Evolutionary conservation across 2,113 vertebrate genomes (phyloP), one percentile per base, ranked within the genome.

Genomic region (Myrmecobius fasciatus): DNA sequence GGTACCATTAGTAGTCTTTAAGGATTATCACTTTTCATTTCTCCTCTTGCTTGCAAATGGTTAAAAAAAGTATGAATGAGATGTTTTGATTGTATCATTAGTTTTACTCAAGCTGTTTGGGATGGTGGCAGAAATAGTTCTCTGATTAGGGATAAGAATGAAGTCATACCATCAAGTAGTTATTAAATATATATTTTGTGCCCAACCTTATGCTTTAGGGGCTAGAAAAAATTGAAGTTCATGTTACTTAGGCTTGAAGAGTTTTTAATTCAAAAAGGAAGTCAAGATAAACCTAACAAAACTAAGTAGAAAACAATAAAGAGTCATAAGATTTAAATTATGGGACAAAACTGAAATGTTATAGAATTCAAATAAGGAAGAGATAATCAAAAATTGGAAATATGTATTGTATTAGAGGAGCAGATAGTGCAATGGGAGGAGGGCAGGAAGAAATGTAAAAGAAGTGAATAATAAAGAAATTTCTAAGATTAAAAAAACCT

Each of bases 1-100:
- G 92, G 60, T 52, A 96, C 89, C 95, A 46, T 0, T 8, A 67
- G 51, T 95, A 2, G 20, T 91, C 94, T 95, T 83, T 43, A 83
- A 83, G n/a, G 20, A 83, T 43, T 24, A 43, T 26, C 7, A 83
- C 67, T 83, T 83, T 83, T 83, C 20, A 67, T 67, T 67, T 14
- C 60, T 67, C 14, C 22, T 83, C 43, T 83, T 83, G 17, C n/a
- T n/a, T 83, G n/a, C 7, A 83, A 83, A 24, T 43, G n/a, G 67
- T 83, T 83, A 20, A 43, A 75, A 83, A 43, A 43, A 43, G 7
- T 22, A 10, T 83, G n/a, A 43, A 43, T 43, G 67, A 83, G 67
- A 43, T 83, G 12, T 83, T 83, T 83, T 83, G 36, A 43, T 43
- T 43, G 17, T 24, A 83, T 83, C 20, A 83, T 83, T 83, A 83